Evolutionary conservation across 2,888 invertebrate species (phyloP).

Genomic region (Diplazon laetatorius): DNA sequence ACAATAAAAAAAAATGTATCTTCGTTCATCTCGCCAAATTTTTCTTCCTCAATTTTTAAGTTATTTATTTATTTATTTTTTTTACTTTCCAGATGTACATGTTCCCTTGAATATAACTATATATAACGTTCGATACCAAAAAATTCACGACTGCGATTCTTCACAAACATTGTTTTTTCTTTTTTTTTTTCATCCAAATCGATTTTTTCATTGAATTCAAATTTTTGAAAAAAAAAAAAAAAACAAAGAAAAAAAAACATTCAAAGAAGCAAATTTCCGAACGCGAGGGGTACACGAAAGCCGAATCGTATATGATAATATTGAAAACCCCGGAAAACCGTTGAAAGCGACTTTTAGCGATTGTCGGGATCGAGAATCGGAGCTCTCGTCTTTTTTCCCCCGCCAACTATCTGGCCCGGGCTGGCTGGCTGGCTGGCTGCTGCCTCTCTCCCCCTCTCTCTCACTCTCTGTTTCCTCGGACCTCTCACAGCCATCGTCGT

Average conservation of each 20-base stretch:
- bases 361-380: conserved; percentile 31
- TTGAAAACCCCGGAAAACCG: conserved; percentile 27
- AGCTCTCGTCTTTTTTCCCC: background rate
- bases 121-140: too few species aligned
- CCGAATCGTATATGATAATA: conserved; percentile 51
- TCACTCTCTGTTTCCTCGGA: background rate
- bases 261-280: background rate
- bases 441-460: background rate
- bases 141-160: too few species aligned
- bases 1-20: too few species aligned
- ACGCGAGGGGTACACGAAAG: background rate
- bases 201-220: too few species aligned
- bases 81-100: too few species aligned
- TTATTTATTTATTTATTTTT: too few species aligned
- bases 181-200: too few species aligned
- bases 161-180: too few species aligned
- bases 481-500: conserved; percentile 5
- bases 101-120: too few species aligned
- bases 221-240: background rate
- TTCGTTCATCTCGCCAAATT: too few species aligned
- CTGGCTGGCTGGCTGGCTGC: background rate
- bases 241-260: background rate
- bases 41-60: too few species aligned
- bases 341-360: conserved; percentile 36
- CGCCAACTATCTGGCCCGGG: conserved; percentile 3